Evolutionary conservation across 2,113 vertebrate species (phyloP).

Genomic region (Semnornis frantzii): DNA sequence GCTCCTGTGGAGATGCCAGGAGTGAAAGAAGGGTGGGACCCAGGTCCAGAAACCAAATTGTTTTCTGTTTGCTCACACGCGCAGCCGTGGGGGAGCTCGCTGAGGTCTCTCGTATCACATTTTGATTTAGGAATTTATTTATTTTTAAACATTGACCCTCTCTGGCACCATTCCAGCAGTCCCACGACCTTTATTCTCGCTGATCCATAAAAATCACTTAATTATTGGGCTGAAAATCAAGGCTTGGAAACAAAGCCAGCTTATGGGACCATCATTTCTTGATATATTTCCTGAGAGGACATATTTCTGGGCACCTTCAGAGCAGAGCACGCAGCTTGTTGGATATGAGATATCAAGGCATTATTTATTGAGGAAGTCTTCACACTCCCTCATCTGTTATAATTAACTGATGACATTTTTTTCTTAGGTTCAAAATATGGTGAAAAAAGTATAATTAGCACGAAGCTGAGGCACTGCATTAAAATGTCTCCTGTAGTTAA

Average conservation of each 20-base stretch:
- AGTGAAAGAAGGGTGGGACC: not conserved
- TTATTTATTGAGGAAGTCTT: slow-evolving; percentile 70
- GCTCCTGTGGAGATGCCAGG: not conserved
- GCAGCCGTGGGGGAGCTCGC: not conserved
- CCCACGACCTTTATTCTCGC: slow-evolving; percentile 49
- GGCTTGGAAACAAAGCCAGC: slow-evolving; percentile 61
- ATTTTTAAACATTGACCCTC: slow-evolving; percentile 3
- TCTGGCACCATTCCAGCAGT: slow-evolving; percentile 29
- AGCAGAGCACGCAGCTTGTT: slow-evolving; percentile 37
- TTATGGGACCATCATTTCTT: slow-evolving; percentile 56
- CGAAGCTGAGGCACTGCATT: slow-evolving; percentile 60
- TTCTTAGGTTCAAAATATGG: slow-evolving; percentile 68
- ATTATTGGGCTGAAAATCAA: slow-evolving; percentile 63
- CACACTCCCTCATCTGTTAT: slow-evolving; percentile 67
- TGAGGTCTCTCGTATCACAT: not conserved
- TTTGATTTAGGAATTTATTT: slow-evolving; percentile 62
- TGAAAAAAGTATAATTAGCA: slow-evolving; percentile 72
- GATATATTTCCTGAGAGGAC: slow-evolving; percentile 57
- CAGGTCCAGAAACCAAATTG: not conserved
- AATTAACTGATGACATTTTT: slow-evolving; percentile 65
- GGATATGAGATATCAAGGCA: slow-evolving; percentile 66
- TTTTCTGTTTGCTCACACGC: not conserved
- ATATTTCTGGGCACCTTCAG: slow-evolving; percentile 61
- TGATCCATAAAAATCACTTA: slow-evolving; percentile 62
- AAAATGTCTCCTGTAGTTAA: slow-evolving; percentile 69